Evolutionary conservation across 1,140 invertebrate genomes (phyloP).

Genomic region (Tetramorium parvispinum): DNA sequence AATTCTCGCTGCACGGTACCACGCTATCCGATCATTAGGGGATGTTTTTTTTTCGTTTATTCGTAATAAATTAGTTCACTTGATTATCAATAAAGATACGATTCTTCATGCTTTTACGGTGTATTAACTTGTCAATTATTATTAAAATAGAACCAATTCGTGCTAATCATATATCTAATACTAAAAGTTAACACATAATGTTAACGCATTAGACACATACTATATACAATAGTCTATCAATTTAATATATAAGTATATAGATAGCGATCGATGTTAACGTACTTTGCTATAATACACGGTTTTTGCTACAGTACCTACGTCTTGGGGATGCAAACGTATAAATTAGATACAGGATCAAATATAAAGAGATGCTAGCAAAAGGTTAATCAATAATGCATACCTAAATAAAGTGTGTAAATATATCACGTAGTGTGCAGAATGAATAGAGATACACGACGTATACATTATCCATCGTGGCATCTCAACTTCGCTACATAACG

Average conservation of each 20-base stretch:
- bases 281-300: not conserved
- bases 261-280: slow-evolving; percentile 24
- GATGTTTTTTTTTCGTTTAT: slow-evolving; percentile 14
- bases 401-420: not conserved
- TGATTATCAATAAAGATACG: not conserved
- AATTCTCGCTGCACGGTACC: not conserved
- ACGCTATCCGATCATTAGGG: slow-evolving; percentile 14
- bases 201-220: slow-evolving; percentile 27
- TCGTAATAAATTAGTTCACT: slow-evolving; percentile 40
- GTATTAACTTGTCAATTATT: slow-evolving; percentile 41
- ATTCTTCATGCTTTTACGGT: slow-evolving; percentile 37
- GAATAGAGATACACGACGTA: not conserved
- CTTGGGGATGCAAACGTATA: slow-evolving; percentile 23
- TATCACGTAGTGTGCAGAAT: not conserved
- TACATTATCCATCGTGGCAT: not conserved
- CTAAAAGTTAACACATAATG: slow-evolving; percentile 36
- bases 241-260: slow-evolving; percentile 27
- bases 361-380: not conserved
- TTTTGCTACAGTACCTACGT: not conserved
- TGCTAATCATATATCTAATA: slow-evolving; percentile 16
- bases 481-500: not conserved
- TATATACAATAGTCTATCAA: not conserved
- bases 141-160: slow-evolving; percentile 24
- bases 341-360: slow-evolving; percentile 28
- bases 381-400: not conserved